Evolutionary conservation across 2,113 vertebrate genomes (phyloP).

Genomic region (Pachycephala philippinensis): DNA sequence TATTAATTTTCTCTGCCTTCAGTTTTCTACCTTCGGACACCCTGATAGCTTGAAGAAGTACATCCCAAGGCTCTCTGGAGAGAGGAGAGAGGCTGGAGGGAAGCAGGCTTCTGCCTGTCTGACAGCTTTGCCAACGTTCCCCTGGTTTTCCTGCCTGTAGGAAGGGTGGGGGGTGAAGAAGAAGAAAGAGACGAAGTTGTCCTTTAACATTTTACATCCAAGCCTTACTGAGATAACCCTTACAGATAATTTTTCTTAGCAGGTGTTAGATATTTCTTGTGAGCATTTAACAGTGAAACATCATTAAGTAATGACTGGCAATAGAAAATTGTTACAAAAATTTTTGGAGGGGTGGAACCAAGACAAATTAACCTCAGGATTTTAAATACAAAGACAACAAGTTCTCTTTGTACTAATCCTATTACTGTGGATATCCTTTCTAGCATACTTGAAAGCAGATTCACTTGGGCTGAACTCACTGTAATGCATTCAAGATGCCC

Average conservation of each 20-base stretch:
- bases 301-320: conserved; percentile 32
- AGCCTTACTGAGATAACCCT: conserved; percentile 49
- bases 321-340: conserved; percentile 57
- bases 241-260: conserved; percentile 65
- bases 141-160: neutral
- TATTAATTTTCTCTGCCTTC: conserved; percentile 47
- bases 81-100: conserved; percentile 12
- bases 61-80: neutral
- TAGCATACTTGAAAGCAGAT: neutral
- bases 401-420: conserved; percentile 36
- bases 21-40: conserved; percentile 36
- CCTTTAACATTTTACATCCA: conserved; percentile 56
- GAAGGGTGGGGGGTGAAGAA: neutral
- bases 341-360: conserved; percentile 24
- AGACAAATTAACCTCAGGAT: conserved; percentile 25
- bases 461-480: neutral
- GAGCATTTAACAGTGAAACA: conserved; percentile 52
- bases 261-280: conserved; percentile 51
- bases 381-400: neutral
- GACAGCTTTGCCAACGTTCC: neutral
- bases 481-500: neutral
- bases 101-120: conserved; percentile 8
- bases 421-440: neutral
- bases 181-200: neutral
- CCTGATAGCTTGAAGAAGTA: conserved; percentile 54